phyloP scores from a whole-genome alignment of 2,113 vertebrate species.

The Pollimyrus isidori region DNA sequence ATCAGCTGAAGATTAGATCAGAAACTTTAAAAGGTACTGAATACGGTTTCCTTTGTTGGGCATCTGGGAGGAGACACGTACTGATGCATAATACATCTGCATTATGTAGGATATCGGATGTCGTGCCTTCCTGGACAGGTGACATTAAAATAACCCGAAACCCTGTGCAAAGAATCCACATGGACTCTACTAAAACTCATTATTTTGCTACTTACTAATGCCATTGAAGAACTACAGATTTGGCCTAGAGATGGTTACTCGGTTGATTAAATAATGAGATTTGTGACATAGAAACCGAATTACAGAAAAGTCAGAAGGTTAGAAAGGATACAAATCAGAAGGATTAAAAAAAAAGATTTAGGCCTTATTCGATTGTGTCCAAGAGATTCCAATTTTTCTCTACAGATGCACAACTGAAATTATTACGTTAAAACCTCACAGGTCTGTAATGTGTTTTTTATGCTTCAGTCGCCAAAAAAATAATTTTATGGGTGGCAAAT shows the following conservation, averaged over 20 bases:
- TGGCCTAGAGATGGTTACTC: neutral
- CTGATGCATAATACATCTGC: neutral
- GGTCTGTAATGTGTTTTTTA: neutral
- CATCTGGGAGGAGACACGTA: neutral
- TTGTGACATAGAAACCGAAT: neutral
- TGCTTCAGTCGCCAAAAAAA: neutral
- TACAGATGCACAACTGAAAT: neutral
- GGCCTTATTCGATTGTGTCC: neutral
- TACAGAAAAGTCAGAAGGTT: neutral
- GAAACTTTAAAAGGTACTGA: neutral
- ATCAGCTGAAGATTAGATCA: neutral
- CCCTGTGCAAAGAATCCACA: neutral
- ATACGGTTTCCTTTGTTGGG: neutral
- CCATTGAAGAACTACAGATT: neutral
- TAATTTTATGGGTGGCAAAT: neutral
- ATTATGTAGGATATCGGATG: neutral
- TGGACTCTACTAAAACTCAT: neutral
- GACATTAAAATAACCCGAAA: neutral
- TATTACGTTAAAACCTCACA: neutral
- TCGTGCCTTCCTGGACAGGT: neutral
- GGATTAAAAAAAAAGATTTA: too few species aligned
- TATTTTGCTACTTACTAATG: neutral
- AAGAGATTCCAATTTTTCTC: neutral
- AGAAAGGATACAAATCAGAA: too few species aligned
- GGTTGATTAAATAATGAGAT: neutral